Base-by-base conservation (phyloP, 2,888 invertebrate species). In the Chromoteleia sp. region DNA sequence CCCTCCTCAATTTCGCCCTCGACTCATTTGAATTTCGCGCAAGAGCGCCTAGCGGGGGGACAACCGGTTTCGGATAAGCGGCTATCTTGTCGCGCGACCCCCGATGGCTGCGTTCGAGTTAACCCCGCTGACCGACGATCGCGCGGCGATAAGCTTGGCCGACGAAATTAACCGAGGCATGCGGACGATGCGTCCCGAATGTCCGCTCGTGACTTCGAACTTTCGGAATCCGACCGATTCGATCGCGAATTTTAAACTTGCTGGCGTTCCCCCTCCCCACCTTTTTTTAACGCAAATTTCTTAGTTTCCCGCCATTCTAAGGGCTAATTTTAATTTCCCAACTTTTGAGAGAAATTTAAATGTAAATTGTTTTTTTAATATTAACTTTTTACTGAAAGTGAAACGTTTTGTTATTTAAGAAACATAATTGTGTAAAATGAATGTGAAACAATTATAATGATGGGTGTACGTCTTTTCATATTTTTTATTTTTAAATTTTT, bases 11-110 rank as follows among this genome's bases (percentile, higher is more conserved):
- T 85, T 86, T 84, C 81, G 85, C 82, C 83, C 85, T 84, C 84
- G 71, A 83, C 86, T 86, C 86, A 86, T 87, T 86, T 86, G 86
- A 87, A 87, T 86, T 86, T 87, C 84, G 85, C 85, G 77, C 73
- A 61, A 30, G 17, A 41, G 33, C 61, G 67, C 71, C 61, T 65
- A 67, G 68, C 67, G 71, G 78, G 84, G 84, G 85, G 86, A 86
- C 87, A 71, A 78, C 78, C 78, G 78, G 71, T 78, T 71, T 65
- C 50, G 71, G 85, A 85, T 86, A 86, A 85, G 82, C 85, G 84
- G 84, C 84, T 86, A 86, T 87, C 86, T 86, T 83, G 82, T 75
- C 75, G 75, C 78, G 75, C 68, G 77, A 54, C 65, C 78, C 68
- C 74, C 70, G 65, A 77, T 68, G 54, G 39, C 70, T 75, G 59